Conservation (phyloP, 2,113 vertebrate genomes). For the Phoxinus phoxinus region DNA sequence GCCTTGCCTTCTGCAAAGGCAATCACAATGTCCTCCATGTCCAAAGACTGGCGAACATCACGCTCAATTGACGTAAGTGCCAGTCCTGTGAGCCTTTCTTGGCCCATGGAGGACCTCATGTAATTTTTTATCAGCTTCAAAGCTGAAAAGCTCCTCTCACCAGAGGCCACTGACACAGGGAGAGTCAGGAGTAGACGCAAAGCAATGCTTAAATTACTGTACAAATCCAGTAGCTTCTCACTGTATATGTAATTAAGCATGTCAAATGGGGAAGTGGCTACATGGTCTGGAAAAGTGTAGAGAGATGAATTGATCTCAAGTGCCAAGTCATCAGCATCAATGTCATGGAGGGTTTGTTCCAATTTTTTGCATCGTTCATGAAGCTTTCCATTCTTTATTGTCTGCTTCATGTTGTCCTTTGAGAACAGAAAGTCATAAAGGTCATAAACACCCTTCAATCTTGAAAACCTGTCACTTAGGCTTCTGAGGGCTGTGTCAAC, state of each 20-base stretch:
- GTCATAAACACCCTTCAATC: constrained; percentile 45
- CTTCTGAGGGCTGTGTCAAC: constrained; percentile 43
- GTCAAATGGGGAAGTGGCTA: constrained; percentile 33
- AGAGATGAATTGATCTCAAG: constrained; percentile 43
- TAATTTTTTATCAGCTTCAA: too few species aligned
- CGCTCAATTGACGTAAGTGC: constrained; percentile 43
- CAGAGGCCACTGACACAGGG: too few species aligned
- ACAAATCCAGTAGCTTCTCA: too few species aligned
- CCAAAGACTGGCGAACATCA: constrained; percentile 36
- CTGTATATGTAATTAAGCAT: constrained; percentile 39
- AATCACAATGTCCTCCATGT: constrained; percentile 47
- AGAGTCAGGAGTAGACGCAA: too few species aligned
- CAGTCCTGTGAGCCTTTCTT: background rate
- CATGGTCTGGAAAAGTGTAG: constrained; percentile 42
- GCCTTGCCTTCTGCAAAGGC: constrained; percentile 49
- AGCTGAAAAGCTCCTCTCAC: too few species aligned
- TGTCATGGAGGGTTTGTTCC: constrained; percentile 48
- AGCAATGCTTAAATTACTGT: too few species aligned
- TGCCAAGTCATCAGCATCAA: constrained; percentile 49
- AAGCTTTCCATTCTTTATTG: constrained; percentile 39
- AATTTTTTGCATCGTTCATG: constrained; percentile 41
- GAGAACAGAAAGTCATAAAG: constrained; percentile 50
- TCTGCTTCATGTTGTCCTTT: constrained; percentile 31
- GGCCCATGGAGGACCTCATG: too few species aligned
- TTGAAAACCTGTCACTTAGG: constrained; percentile 45